phyloP scores from a whole-genome alignment of 2,113 vertebrate species.

The Thalassoma bifasciatum region DNA sequence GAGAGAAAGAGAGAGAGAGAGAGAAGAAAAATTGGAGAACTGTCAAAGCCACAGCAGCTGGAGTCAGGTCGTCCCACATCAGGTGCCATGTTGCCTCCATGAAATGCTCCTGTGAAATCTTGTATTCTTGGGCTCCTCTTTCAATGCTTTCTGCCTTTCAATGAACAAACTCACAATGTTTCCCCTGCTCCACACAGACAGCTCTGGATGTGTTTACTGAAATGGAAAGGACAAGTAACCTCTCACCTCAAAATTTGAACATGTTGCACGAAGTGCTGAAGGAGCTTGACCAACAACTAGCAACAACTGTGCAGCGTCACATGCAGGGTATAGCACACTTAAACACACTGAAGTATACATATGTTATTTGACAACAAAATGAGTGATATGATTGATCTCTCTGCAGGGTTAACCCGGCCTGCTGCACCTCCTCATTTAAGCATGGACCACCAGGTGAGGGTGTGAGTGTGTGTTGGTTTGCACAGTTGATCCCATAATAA shows the following conservation, averaged over 20 bases:
- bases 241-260: constrained; percentile 56
- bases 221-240: constrained; percentile 76
- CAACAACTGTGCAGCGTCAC: neutral
- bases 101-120: no score
- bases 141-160: neutral
- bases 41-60: no score
- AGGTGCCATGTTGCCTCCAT: no score
- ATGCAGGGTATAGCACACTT: constrained; percentile 24
- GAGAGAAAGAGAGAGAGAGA: no score
- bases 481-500: neutral
- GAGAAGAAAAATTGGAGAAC: no score
- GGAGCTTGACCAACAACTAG: constrained; percentile 58
- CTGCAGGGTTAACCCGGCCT: neutral
- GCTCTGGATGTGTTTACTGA: constrained; percentile 76
- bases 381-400: neutral
- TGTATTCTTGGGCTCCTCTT: no score
- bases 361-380: neutral
- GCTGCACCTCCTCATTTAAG: rapidly evolving
- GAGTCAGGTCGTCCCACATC: no score
- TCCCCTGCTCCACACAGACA: constrained; percentile 62
- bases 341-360: neutral
- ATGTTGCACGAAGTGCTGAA: constrained; percentile 18
- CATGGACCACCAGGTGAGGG: constrained; percentile 52
- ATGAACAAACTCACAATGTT: neutral
- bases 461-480: neutral